Conservation (phyloP, 2,888 invertebrate genomes). For the Caradrina kadenii region DNA sequence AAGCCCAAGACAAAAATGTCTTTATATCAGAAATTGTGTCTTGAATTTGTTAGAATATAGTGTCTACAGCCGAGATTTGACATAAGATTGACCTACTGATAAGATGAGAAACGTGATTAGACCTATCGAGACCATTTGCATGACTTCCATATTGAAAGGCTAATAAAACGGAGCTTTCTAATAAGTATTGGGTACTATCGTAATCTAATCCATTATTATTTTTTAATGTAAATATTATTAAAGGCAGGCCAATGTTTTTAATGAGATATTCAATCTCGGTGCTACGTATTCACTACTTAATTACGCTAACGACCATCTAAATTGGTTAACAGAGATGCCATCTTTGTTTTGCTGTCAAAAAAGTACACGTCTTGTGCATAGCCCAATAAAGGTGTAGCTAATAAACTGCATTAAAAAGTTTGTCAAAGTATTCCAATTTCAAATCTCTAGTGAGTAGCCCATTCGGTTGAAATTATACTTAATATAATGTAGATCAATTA, state of each 20-base stretch:
- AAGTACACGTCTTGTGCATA: constrained; percentile 1
- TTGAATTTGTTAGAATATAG: too few relatives aligned
- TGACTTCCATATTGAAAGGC: not conserved
- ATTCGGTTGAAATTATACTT: constrained; percentile 62
- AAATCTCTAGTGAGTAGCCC: constrained; percentile 53
- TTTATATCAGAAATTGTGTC: too few relatives aligned
- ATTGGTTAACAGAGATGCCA: constrained; percentile 47
- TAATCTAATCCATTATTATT: constrained; percentile 20
- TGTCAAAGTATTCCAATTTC: constrained; percentile 63
- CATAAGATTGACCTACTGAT: not conserved
- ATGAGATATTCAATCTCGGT: constrained; percentile 56
- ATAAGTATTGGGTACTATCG: not conserved
- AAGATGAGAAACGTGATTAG: not conserved
- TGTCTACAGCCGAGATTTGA: not conserved
- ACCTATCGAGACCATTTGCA: not conserved
- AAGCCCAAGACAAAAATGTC: too few relatives aligned
- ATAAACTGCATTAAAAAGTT: constrained; percentile 50
- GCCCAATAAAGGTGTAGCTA: constrained; percentile 13
- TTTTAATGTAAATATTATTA: constrained; percentile 43
- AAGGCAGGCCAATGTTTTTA: constrained; percentile 24
- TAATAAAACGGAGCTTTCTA: constrained; percentile 35
- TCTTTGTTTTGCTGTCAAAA: constrained; percentile 51
- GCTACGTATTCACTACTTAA: constrained; percentile 62
- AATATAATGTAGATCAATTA: constrained; percentile 71
- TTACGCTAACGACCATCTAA: constrained; percentile 64